These are phyloP conservation scores for Pungitius pungitius DNA, from an alignment of 2,113 vertebrate genomes.

Conservation along the genomic window DNA sequence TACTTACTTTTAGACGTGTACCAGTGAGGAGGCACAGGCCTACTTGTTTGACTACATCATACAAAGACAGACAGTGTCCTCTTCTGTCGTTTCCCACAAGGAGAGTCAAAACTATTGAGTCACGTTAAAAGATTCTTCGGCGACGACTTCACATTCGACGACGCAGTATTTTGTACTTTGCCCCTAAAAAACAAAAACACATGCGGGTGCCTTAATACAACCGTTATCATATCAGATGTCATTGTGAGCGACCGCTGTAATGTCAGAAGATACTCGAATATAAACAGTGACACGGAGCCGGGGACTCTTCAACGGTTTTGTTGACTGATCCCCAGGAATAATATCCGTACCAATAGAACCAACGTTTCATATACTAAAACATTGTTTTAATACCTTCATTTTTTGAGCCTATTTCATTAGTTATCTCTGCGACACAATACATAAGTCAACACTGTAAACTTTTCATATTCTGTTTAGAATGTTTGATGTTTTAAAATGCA, in stretches of 20 bases:
- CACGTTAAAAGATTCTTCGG: constrained; percentile 95
- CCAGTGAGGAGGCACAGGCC: constrained; percentile 90
- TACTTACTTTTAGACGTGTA: constrained; percentile 87
- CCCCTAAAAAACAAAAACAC: constrained; percentile 83
- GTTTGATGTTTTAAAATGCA: too few species aligned
- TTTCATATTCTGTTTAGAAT: too few species aligned
- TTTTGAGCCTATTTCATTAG: background rate
- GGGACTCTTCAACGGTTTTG: too few species aligned
- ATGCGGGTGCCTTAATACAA: constrained; percentile 84
- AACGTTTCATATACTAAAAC: background rate
- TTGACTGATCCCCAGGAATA: too few species aligned
- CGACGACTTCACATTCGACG: constrained; percentile 98
- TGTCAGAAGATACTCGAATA: constrained; percentile 78
- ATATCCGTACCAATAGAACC: background rate
- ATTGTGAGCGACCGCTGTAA: constrained; percentile 94
- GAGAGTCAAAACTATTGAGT: constrained; percentile 96
- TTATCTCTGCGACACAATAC: too few species aligned
- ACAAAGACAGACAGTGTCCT: constrained; percentile 95
- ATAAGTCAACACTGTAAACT: too few species aligned
- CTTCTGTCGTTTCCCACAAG: constrained; percentile 96
- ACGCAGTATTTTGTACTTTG: constrained; percentile 85
- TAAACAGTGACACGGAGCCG: constrained; percentile 85
- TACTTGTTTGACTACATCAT: constrained; percentile 93
- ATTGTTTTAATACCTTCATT: background rate
- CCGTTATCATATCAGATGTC: constrained; percentile 98